Evolutionary conservation across 1,140 invertebrate genomes (phyloP).

Genomic region (Drosophila varians): DNA sequence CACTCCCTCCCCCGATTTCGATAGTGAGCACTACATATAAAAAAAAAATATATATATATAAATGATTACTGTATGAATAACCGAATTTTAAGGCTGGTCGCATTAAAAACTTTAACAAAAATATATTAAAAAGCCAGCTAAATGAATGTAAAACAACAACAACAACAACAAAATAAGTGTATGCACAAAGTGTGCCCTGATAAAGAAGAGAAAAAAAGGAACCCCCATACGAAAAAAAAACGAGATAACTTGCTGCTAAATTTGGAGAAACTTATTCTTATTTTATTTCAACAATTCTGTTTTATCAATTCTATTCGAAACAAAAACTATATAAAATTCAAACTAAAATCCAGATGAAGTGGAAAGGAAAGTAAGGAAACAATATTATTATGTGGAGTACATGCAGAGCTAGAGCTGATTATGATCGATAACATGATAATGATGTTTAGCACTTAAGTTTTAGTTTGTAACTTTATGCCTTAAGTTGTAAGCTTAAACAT

Average conservation of each 20-base stretch:
- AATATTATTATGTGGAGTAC: constrained; percentile 49
- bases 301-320: constrained; percentile 42
- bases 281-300: constrained; percentile 37
- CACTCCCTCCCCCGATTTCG: neutral
- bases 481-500: constrained; percentile 82
- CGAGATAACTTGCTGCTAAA: constrained; percentile 7
- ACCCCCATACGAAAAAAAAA: constrained; percentile 12
- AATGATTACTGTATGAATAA: constrained; percentile 54
- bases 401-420: constrained; percentile 56
- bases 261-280: constrained; percentile 27
- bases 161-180: constrained; percentile 21
- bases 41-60: constrained; percentile 19
- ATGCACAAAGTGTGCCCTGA: constrained; percentile 33
- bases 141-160: constrained; percentile 1
- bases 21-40: constrained; percentile 43
- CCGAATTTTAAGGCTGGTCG: constrained; percentile 64
- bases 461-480: constrained; percentile 81
- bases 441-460: constrained; percentile 74
- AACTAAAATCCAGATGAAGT: neutral
- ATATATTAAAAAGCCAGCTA: constrained; percentile 6
- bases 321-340: constrained; percentile 7
- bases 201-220: neutral
- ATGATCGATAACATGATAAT: constrained; percentile 57
- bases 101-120: constrained; percentile 19
- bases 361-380: constrained; percentile 20